Evolutionary conservation across 2,113 vertebrate species (phyloP), one percentile per base, ranked within the genome.

Genomic region (Corythaeola cristata): DNA sequence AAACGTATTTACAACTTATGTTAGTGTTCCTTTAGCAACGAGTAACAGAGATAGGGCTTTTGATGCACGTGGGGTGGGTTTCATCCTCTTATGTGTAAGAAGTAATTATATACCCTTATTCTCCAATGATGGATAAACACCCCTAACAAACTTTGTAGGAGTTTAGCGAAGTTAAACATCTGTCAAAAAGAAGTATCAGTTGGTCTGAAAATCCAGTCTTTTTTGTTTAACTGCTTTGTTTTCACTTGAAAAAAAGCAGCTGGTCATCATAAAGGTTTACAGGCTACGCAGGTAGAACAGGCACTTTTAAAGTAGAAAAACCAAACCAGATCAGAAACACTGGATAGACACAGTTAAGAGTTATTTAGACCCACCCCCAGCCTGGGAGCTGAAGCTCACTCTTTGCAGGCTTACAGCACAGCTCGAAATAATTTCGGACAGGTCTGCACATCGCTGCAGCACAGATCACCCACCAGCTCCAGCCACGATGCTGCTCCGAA

Each of bases 401-500:
- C 15, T 66, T 52, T 87, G 28, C 44, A 75, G 68, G 23, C 26
- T 78, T 50, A 44, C 16, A 74, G 28, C 18, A 35, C 17, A 67
- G 10, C 52, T 89, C 35, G 15, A 30, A 63, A 50, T 21, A 28
- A 62, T 33, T 56, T 75, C 2, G 10, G 44, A 16, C 17, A 39
- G 49, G 32, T 47, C 24, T 45, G 35, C 35, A 39, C 0, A 2
- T 8, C 0, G 1, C 15, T 41, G 67, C 60, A 67, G 60, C 63
- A n/a, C 1, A 0, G 59, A 62, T 49, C 3, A 3, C 22, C 37
- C 37, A 8, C 23, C 12, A 35, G 44, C 35, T n/a, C 59, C 0
- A 0, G 63, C 76, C 68, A 11, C 0, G 1, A 32, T 1, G 3
- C 8, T 49, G 18, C 50, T 64, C 35, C 2, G 1, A 56, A 49